Conservation (phyloP, 2,888 invertebrate genomes). For the Miltochrista miniata region DNA sequence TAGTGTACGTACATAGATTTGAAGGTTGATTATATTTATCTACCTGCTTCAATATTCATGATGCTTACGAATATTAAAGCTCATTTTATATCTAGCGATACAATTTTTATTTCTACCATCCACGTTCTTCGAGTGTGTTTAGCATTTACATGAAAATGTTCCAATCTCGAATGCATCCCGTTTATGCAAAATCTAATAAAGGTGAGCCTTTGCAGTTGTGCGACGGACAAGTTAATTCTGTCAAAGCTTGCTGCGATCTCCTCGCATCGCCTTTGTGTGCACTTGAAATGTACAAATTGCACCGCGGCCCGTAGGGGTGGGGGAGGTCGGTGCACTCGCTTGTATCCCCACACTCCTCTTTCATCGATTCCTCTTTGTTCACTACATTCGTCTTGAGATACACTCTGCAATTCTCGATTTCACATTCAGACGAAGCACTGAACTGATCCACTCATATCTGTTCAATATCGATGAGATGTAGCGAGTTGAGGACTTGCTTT, state of each 20-base stretch:
- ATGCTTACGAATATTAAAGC: no score
- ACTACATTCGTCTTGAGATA: slow-evolving; percentile 79
- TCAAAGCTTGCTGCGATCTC: slow-evolving; percentile 80
- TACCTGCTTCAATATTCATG: no score
- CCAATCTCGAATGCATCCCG: slow-evolving; percentile 52
- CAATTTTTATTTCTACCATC: no score
- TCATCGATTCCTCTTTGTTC: slow-evolving; percentile 82
- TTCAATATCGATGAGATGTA: slow-evolving; percentile 30
- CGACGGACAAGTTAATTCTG: slow-evolving; percentile 82
- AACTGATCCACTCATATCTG: slow-evolving; percentile 51
- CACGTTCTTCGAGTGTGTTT: no score
- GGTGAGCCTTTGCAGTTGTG: slow-evolving; percentile 68
- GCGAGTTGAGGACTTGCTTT: not conserved
- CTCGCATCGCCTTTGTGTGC: slow-evolving; percentile 80
- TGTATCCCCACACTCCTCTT: slow-evolving; percentile 65
- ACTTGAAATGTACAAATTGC: slow-evolving; percentile 84
- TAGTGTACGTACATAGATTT: no score
- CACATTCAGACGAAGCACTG: slow-evolving; percentile 61
- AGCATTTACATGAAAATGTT: slow-evolving; percentile 20
- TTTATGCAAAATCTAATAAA: slow-evolving; percentile 69
- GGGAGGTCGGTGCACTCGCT: slow-evolving; percentile 75
- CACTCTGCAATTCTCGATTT: slow-evolving; percentile 75
- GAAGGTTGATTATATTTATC: no score
- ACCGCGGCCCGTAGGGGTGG: slow-evolving; percentile 70
- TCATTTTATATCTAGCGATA: no score